Evolutionary conservation across 2,797 vertebrate genomes (phyloP).

Genomic region (Notoglanidium macrostoma): DNA sequence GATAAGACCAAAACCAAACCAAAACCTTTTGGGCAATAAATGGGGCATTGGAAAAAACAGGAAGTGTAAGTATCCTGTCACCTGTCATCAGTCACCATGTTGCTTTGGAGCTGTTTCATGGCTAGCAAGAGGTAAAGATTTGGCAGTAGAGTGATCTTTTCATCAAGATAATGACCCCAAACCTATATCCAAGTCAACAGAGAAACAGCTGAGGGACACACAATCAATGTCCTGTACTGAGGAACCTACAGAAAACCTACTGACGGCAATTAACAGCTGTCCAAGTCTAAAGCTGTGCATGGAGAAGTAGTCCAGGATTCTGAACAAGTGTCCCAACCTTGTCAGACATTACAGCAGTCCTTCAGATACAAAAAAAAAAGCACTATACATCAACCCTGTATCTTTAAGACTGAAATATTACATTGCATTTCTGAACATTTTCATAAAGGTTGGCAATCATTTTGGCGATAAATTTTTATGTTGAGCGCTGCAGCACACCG

Average conservation of each 20-base stretch:
- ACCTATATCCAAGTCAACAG: neutral
- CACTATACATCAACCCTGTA: neutral
- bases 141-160: neutral
- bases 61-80: neutral
- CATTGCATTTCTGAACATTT: neutral
- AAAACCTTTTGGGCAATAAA: neutral
- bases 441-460: neutral
- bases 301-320: neutral
- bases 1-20: neutral
- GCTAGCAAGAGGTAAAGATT: neutral
- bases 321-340: neutral
- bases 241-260: neutral
- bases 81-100: too few species aligned
- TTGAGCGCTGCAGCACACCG: neutral
- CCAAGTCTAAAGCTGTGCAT: neutral
- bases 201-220: neutral
- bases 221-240: neutral
- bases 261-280: neutral
- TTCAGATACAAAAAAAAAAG: neutral
- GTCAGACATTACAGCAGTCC: neutral
- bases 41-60: neutral
- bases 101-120: neutral
- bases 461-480: neutral
- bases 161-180: neutral
- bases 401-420: neutral